Conservation (phyloP, 1,140 invertebrate genomes). For the Phymastichus coffea region DNA sequence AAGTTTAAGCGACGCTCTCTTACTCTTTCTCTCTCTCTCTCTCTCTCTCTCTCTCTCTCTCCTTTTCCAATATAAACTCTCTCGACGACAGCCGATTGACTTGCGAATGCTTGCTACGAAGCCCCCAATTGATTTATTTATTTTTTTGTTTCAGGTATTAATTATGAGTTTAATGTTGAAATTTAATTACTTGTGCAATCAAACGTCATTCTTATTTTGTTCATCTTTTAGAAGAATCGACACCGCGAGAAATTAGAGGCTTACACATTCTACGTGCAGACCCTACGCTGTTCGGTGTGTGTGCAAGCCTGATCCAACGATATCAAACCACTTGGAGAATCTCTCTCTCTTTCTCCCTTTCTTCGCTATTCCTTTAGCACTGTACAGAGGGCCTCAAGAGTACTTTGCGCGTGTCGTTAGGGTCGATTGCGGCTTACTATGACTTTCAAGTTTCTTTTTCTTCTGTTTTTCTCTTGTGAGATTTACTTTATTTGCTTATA, state of each 20-base stretch:
- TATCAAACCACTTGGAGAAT: slow-evolving; percentile 27
- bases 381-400: too few relatives aligned
- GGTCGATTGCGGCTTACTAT: neutral
- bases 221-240: slow-evolving; percentile 55
- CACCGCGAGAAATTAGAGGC: slow-evolving; percentile 56
- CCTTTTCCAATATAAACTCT: slow-evolving; percentile 56
- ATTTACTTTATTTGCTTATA: too few relatives aligned
- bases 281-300: neutral
- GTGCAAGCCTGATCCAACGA: slow-evolving; percentile 26
- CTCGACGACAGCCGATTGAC: slow-evolving; percentile 52
- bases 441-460: neutral
- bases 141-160: too few relatives aligned
- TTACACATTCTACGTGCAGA: slow-evolving; percentile 37
- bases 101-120: too few relatives aligned
- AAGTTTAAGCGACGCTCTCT: slow-evolving; percentile 56
- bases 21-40: slow-evolving; percentile 33
- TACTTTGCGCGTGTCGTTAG: slow-evolving; percentile 1
- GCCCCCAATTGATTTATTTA: too few relatives aligned
- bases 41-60: slow-evolving; percentile 23
- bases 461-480: neutral
- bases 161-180: too few relatives aligned
- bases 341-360: slow-evolving; percentile 1
- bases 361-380: neutral
- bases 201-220: too few relatives aligned
- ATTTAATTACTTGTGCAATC: too few relatives aligned